Base-by-base conservation (phyloP, 1,140 invertebrate genomes). In the Fopius arisanus region DNA sequence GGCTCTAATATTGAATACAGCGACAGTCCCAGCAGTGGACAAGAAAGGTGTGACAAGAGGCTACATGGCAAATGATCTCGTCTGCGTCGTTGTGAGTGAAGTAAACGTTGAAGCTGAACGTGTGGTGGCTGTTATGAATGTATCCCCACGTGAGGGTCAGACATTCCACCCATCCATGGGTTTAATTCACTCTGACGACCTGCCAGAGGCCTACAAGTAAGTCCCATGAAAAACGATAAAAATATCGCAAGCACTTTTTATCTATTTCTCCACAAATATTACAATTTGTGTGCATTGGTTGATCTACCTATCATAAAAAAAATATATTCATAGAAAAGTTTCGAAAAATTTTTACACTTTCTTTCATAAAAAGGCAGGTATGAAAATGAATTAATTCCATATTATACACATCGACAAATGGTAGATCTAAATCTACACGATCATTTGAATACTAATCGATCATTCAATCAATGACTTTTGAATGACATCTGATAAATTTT, bases 181-280 rank as follows among this genome's bases (percentile, higher is more conserved):
- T 78, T 90, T 96, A 67, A 94, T 97, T 82, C 93, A 92, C 89
- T 91, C 92, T 33, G 93, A 95, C 73, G 95, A 97, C 84, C 93
- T 97, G 79, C 96, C 96, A 19, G 90, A 93, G 69, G 91, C 93
- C 79, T 97, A 95, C 90, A 95, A 94, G 96, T 97, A 93, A 92
- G 91, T 90, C 76, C 65, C 31, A 74, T 67, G 2, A 4, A 29
- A 7, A 31, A 68, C 10, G 33, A 73, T 76, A 79, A 73, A 66
- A 81, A 78, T 77, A 75, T 79, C 59, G 16, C 26, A 67, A 54
- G 14, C 26, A 67, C 71, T 59, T 37, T 12, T 6, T 48, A 29
- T 63, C 21, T 29, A 31, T 59, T 23, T 65, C 10, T 41, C 33
- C 26, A 67, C 48, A 70, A 51, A 59, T 21, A 26, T 51, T 16